Evolutionary conservation across 2,888 invertebrate genomes (phyloP).

Genomic region (Cremastinae sp.): DNA sequence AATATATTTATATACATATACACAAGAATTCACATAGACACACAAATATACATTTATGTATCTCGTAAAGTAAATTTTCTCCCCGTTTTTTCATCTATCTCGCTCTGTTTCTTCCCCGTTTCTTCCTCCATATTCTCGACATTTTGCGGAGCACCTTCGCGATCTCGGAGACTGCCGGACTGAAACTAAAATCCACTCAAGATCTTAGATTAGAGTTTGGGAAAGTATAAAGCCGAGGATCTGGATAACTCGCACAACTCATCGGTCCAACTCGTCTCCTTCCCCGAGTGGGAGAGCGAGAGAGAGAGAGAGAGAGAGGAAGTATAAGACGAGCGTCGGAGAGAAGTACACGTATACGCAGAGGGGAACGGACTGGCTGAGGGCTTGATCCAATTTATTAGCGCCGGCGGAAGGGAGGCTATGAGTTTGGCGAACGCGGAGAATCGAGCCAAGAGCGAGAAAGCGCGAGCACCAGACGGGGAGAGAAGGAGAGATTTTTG

Average conservation of each 20-base stretch:
- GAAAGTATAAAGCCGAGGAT: slow-evolving; percentile 76
- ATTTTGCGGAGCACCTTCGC: slow-evolving; percentile 31
- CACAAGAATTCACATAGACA: too few relatives aligned
- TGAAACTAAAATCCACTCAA: slow-evolving; percentile 78
- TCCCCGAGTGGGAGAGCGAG: slow-evolving; percentile 21
- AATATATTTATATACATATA: not conserved
- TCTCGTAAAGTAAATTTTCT: slow-evolving; percentile 63
- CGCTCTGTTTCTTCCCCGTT: not conserved
- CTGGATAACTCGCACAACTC: slow-evolving; percentile 76
- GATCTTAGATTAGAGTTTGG: slow-evolving; percentile 78
- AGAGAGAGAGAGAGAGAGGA: slow-evolving; percentile 25
- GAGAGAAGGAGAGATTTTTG: not conserved
- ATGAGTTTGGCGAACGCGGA: slow-evolving; percentile 56
- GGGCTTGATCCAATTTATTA: slow-evolving; percentile 80
- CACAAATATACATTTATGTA: not conserved
- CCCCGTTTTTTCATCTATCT: not conserved
- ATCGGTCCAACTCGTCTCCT: slow-evolving; percentile 65
- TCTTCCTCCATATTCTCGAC: slow-evolving; percentile 52
- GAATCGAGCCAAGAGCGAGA: slow-evolving; percentile 37
- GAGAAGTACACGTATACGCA: slow-evolving; percentile 11
- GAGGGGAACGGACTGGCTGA: slow-evolving; percentile 63
- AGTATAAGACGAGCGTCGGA: too few relatives aligned
- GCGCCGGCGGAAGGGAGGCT: slow-evolving; percentile 61
- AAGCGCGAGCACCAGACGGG: slow-evolving; percentile 2
- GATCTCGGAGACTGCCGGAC: slow-evolving; percentile 37